phyloP scores from a whole-genome alignment of 2,888 invertebrate genomes.

The Notodonta dromedarius region DNA sequence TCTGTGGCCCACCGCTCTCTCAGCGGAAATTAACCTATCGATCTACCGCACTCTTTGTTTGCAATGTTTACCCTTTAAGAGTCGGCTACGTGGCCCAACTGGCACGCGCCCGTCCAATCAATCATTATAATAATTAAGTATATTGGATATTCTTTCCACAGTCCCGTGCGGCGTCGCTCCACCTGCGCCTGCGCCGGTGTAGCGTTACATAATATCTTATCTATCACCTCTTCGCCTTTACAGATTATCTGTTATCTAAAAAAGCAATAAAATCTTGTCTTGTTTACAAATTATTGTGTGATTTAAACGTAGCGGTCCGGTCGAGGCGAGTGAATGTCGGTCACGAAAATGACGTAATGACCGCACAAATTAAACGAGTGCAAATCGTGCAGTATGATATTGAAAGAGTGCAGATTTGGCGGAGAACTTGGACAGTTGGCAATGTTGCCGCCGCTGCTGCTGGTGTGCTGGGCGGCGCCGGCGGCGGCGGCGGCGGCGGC shows the following conservation, averaged over 20 bases:
- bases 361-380: neutral
- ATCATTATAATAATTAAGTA: slow-evolving; percentile 8
- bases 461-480: neutral
- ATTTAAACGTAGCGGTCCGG: slow-evolving; percentile 6
- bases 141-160: neutral
- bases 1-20: slow-evolving; percentile 2
- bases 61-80: neutral
- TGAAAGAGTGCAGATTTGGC: neutral
- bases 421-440: neutral
- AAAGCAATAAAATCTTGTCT: slow-evolving; percentile 9
- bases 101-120: neutral
- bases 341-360: slow-evolving; percentile 3
- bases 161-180: neutral
- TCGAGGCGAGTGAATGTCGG: slow-evolving; percentile 10
- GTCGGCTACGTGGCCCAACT: slow-evolving; percentile 2
- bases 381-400: neutral
- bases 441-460: neutral
- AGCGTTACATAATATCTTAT: slow-evolving; percentile 25
- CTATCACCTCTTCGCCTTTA: slow-evolving; percentile 15
- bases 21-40: neutral
- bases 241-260: slow-evolving; percentile 10
- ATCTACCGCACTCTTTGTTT: slow-evolving; percentile 1
- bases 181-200: slow-evolving; percentile 8
- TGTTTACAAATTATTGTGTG: slow-evolving; percentile 15
- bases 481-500: neutral